A percentile compares a stretch with the other conserved stretches of the same genome.
Conservation (phyloP, 1,140 invertebrate species). For the Drosophila mayri region DNA sequence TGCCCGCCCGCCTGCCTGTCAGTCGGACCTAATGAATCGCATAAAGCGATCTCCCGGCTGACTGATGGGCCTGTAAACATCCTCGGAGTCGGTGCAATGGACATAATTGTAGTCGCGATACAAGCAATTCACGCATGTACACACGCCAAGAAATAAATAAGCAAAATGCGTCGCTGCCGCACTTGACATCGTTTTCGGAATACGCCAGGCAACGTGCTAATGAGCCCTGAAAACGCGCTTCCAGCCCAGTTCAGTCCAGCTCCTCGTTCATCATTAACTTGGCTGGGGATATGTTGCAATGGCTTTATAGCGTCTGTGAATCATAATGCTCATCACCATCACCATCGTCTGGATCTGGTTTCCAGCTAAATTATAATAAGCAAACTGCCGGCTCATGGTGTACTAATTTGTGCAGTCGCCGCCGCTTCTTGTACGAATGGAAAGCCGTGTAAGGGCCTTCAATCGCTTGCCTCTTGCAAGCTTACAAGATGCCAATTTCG, state of each 20-base stretch:
- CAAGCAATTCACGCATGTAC: conserved; percentile 49
- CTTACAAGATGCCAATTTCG: conserved; percentile 42
- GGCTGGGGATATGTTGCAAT: conserved; percentile 48
- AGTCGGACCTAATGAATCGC: conserved; percentile 41
- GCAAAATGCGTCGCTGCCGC: conserved; percentile 45
- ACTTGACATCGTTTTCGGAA: conserved; percentile 71
- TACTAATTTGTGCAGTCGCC: conserved; percentile 42
- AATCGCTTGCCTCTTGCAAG: conserved; percentile 24
- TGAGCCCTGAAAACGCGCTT: conserved; percentile 72
- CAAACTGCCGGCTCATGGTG: conserved; percentile 46
- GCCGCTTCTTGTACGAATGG: conserved; percentile 1
- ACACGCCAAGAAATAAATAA: conserved; percentile 41
- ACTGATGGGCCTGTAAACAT: conserved; percentile 70
- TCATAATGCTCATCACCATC: conserved; percentile 33
- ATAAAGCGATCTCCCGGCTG: conserved; percentile 39
- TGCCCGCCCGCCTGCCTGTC: conserved; percentile 9
- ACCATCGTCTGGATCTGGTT: conserved; percentile 5
- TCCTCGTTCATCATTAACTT: conserved; percentile 43
- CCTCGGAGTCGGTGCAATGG: conserved; percentile 46
- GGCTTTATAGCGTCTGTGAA: conserved; percentile 33
- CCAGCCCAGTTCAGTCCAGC: conserved; percentile 33
- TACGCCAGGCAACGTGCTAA: conserved; percentile 72
- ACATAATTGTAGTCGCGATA: conserved; percentile 53
- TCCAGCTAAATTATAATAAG: conserved; percentile 55
- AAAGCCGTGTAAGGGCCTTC: conserved; percentile 50